phyloP scores from a whole-genome alignment of 92 coral and sea anemone genomes.

The Pocillopora meandrina region DNA sequence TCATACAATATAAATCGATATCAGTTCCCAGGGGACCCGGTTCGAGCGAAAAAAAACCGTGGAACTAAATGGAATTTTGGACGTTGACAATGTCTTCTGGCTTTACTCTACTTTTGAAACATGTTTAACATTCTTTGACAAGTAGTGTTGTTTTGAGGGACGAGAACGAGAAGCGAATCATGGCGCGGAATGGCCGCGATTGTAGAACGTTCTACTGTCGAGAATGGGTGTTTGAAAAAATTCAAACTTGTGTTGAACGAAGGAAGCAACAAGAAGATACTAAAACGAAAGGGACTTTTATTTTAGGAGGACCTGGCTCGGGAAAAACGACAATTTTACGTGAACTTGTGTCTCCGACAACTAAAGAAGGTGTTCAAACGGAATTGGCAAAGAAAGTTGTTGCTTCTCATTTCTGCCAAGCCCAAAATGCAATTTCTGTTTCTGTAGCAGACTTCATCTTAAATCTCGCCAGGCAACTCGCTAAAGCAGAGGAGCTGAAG shows the following conservation, averaged over 20 bases:
- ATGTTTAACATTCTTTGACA: conserved; percentile 40
- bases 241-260: conserved; percentile 78
- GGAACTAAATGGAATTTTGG: conserved; percentile 22
- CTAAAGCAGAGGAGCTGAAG: conserved; percentile 69
- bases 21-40: conserved; percentile 63
- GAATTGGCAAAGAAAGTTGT: conserved; percentile 80
- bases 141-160: conserved; percentile 3
- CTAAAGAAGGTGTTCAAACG: conserved; percentile 67
- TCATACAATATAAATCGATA: conserved; percentile 34
- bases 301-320: conserved; percentile 96
- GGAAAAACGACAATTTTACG: conserved; percentile 89
- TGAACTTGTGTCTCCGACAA: conserved; percentile 82
- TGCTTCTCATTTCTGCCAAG: conserved; percentile 88
- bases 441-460: conserved; percentile 86
- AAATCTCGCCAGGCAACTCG: conserved; percentile 90
- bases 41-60: conserved; percentile 18
- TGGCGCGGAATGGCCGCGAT: conserved; percentile 58
- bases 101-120: neutral
- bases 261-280: conserved; percentile 75
- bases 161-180: conserved; percentile 9
- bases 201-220: conserved; percentile 87
- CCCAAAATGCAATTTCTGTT: conserved; percentile 79
- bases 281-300: conserved; percentile 89
- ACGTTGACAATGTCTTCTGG: conserved; percentile 13
- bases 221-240: conserved; percentile 97